Conservation (phyloP, 1,140 invertebrate species). For the Saccostrea echinata region DNA sequence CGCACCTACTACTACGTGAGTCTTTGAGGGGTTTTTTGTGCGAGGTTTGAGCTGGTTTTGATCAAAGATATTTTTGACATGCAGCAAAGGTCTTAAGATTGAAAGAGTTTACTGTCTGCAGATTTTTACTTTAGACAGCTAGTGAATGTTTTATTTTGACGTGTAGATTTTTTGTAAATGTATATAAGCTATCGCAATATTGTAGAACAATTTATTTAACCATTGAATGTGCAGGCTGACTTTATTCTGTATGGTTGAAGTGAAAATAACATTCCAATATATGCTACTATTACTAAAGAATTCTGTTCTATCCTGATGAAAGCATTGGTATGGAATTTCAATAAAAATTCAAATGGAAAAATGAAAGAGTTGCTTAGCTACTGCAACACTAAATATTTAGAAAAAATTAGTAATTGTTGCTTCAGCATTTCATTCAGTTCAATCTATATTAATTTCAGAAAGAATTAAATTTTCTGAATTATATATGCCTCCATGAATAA, state of each 20-base stretch:
- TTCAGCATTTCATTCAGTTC: too few relatives aligned
- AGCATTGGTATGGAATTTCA: too few relatives aligned
- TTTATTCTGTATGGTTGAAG: background rate
- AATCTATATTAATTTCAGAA: too few relatives aligned
- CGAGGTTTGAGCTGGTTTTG: conserved; percentile 1
- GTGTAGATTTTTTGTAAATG: background rate
- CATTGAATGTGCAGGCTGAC: background rate
- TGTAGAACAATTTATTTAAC: background rate
- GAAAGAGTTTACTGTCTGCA: background rate
- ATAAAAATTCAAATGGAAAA: too few relatives aligned
- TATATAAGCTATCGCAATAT: background rate
- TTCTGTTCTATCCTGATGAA: too few relatives aligned
- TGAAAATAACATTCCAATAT: background rate
- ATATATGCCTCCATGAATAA: too few relatives aligned
- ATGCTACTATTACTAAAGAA: too few relatives aligned
- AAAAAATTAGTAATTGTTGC: too few relatives aligned
- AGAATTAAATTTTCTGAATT: too few relatives aligned
- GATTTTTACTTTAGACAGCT: background rate
- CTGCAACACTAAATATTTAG: too few relatives aligned
- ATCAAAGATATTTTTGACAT: background rate
- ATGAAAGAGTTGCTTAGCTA: too few relatives aligned
- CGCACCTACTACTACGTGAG: conserved; percentile 5
- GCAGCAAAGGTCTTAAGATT: background rate
- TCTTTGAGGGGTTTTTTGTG: background rate
- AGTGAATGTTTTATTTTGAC: background rate